A percentile compares a stretch with the other conserved stretches of the same genome.
These are phyloP conservation scores for Drosophila incognita DNA, from an alignment of 2,888 invertebrate genomes.

Conservation along the genomic window DNA sequence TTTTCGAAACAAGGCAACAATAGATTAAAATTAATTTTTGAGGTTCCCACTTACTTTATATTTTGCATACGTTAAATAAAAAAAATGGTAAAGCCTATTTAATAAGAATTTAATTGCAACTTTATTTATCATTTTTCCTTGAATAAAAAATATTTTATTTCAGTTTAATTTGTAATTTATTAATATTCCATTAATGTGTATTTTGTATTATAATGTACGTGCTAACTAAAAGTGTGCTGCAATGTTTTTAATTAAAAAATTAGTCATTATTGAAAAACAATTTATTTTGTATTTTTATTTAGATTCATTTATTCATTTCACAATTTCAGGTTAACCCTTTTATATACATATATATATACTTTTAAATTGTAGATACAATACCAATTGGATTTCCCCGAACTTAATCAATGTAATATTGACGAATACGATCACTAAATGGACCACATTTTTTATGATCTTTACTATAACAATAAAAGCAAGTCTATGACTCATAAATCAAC, in stretches of 20 bases:
- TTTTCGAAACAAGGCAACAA: conserved; percentile 46
- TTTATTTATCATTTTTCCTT: conserved; percentile 27
- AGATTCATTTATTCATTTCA: conserved; percentile 15
- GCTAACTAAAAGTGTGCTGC: conserved; percentile 76
- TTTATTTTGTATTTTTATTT: conserved; percentile 18
- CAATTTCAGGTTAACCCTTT: conserved; percentile 24
- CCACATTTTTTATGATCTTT: conserved; percentile 80
- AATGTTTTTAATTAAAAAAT: conserved; percentile 68
- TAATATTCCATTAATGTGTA: conserved; percentile 56
- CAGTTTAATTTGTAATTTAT: conserved; percentile 48
- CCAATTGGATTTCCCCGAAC: conserved; percentile 43
- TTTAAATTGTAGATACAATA: conserved; percentile 43
- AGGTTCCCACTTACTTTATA: conserved; percentile 5
- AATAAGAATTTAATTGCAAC: conserved; percentile 28
- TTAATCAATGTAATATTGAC: conserved; percentile 72
- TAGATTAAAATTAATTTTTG: conserved; percentile 19
- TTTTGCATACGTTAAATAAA: conserved; percentile 13
- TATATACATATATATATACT: background rate
- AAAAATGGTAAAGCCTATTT: conserved; percentile 41
- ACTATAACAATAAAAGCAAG: conserved; percentile 42
- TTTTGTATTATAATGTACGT: conserved; percentile 69
- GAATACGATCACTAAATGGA: conserved; percentile 83
- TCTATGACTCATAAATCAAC: conserved; percentile 28
- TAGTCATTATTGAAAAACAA: conserved; percentile 54
- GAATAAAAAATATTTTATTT: conserved; percentile 24